Base-by-base conservation (phyloP, 2,888 invertebrate genomes). In the Uropetala carovei region DNA sequence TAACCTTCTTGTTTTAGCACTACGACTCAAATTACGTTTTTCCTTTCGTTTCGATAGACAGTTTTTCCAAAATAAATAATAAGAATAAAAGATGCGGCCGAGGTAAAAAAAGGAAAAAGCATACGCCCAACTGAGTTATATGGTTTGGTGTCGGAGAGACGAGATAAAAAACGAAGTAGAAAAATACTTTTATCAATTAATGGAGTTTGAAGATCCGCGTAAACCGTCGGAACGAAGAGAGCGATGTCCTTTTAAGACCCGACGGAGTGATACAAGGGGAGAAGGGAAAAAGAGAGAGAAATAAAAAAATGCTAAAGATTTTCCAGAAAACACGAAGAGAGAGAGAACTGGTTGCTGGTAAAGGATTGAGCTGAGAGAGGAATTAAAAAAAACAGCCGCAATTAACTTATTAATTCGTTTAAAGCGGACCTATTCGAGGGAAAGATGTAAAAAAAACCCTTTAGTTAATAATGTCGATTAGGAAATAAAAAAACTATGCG, bases 181-280 rank as follows among this genome's bases (percentile, higher is more conserved):
- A 75, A 75, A 75, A 75, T 75, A 75, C 75, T 75, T 75, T 22
- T 75, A 75, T 75, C 75, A 75, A 75, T 75, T 75, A 75, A 75
- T 75, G 75, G 75, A 75, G 75, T 75, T 27, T 10, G 27, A 27
- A 27, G 75, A 68, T 68, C 68, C 68, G 68, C 43, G 43, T 43
- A 43, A 43, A 43, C 18, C 75, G 22, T 75, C 75, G 75, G 27
- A 27, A 27, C 22, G 11, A 27, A 7, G 75, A 75, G 75, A 75
- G 75, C 75, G 75, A 27, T 75, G 75, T 75, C 75, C 75, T 75
- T 75, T 75, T 75, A 27, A 75, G 75, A 75, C 10, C 68, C 5
- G 22, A 68, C 68, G 2, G 68, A 68, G 27, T 27, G 75, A 27
- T 75, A 22, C 27, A 27, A 22, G 13, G 27, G 27, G 27, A 75